These are phyloP conservation scores for Solea solea DNA, from an alignment of 2,113 vertebrate species.

Conservation along the genomic window DNA sequence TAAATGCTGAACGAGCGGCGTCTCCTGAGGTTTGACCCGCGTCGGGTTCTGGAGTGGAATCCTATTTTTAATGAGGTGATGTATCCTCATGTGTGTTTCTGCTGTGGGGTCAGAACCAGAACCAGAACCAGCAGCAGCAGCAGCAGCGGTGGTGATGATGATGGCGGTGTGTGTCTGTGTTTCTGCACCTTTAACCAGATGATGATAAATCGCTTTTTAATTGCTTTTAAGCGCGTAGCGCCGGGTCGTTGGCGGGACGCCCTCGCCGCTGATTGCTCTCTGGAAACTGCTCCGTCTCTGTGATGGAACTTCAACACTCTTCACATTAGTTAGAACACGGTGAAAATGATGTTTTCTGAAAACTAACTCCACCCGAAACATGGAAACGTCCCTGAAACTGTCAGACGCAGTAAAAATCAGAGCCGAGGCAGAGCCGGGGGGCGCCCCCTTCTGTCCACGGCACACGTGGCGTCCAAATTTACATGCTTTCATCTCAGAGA, in stretches of 20 bases:
- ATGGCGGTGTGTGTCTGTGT: constrained; percentile 67
- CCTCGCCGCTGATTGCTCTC: constrained; percentile 45
- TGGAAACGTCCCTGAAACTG: neutral
- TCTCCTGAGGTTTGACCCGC: neutral
- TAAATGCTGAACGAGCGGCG: neutral
- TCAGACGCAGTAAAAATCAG: neutral
- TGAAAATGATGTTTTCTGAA: neutral
- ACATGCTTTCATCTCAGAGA: too few relatives aligned
- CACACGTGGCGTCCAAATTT: neutral
- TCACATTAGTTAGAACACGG: neutral
- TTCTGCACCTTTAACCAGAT: constrained; percentile 66
- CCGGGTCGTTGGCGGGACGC: constrained; percentile 38
- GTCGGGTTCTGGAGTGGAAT: neutral
- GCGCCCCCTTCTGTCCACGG: neutral
- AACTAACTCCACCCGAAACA: neutral
- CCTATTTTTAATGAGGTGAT: neutral
- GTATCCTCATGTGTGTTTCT: too few relatives aligned
- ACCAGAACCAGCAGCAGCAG: too few relatives aligned
- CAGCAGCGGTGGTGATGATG: too few relatives aligned
- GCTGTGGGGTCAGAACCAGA: too few relatives aligned
- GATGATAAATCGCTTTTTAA: constrained; percentile 74
- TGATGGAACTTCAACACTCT: neutral
- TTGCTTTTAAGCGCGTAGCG: constrained; percentile 67
- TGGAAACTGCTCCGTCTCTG: constrained; percentile 1
- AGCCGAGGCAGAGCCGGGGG: neutral